Conservation (phyloP, 1,140 invertebrate species). For the Pseudomyrmex flavicornis region DNA sequence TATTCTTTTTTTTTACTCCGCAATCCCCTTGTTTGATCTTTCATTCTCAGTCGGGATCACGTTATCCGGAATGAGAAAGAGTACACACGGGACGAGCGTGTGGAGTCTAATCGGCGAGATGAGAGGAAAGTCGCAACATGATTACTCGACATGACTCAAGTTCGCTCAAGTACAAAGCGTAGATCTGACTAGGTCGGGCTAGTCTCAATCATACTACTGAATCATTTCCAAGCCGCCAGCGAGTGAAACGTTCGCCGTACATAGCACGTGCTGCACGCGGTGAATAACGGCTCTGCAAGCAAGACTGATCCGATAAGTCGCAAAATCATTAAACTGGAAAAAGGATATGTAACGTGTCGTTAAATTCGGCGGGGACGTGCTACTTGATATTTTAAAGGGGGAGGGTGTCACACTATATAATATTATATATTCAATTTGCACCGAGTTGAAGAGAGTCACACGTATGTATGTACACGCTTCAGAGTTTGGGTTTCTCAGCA, state of each 20-base stretch:
- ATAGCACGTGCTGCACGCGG: background rate
- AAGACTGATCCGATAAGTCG: background rate
- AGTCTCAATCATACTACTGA: constrained; percentile 15
- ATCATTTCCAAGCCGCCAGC: constrained; percentile 2
- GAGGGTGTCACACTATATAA: background rate
- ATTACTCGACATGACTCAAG: too few species aligned
- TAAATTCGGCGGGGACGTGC: background rate
- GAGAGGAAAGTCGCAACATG: background rate
- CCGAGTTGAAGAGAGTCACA: too few species aligned
- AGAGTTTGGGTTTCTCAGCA: background rate
- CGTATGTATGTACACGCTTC: background rate
- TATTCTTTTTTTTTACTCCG: background rate
- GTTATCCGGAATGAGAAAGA: background rate
- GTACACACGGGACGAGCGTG: background rate
- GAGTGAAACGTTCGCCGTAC: constrained; percentile 19
- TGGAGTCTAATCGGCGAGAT: background rate
- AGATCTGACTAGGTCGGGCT: constrained; percentile 5
- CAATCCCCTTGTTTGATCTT: background rate
- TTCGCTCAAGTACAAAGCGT: constrained; percentile 1
- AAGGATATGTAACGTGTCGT: background rate
- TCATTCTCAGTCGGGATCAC: background rate
- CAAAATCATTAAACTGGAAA: constrained; percentile 1
- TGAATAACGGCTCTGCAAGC: background rate
- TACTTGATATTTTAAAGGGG: background rate
- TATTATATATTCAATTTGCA: background rate